Evolutionary conservation across 2,113 vertebrate genomes (phyloP).

Genomic region (Oenanthe oenanthe): DNA sequence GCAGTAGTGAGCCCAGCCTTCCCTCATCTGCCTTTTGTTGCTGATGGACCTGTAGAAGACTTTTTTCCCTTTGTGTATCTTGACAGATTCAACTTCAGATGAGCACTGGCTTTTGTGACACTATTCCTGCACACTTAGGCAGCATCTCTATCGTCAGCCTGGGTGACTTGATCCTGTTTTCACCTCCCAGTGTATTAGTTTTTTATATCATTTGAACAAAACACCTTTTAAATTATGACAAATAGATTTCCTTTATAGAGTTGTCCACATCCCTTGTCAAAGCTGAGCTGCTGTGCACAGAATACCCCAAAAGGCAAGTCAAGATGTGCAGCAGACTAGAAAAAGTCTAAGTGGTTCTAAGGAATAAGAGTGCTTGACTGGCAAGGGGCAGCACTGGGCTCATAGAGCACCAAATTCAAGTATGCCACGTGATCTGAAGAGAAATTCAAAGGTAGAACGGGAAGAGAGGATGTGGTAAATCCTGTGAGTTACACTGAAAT

Average conservation of each 20-base stretch:
- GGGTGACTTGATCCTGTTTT: background rate
- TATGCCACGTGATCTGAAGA: background rate
- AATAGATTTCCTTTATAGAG: background rate
- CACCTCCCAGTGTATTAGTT: background rate
- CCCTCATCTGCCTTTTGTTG: background rate
- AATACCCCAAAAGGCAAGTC: background rate
- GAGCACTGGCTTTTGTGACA: background rate
- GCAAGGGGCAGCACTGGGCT: background rate
- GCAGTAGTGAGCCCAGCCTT: background rate
- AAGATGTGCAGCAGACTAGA: background rate
- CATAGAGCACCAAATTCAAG: background rate
- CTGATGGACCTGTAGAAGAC: background rate
- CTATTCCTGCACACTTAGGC: background rate
- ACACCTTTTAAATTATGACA: background rate
- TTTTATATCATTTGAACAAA: background rate
- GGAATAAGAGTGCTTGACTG: background rate
- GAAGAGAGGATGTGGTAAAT: background rate
- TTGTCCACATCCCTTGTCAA: background rate
- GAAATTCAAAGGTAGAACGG: background rate
- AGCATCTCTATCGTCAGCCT: rapidly evolving
- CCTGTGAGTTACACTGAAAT: background rate
- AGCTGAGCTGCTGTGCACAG: background rate
- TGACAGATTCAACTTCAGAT: background rate
- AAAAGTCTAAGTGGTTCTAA: background rate
- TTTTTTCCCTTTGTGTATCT: background rate